phyloP scores from a whole-genome alignment of 2,113 vertebrate genomes.

The Petromus typicus region DNA sequence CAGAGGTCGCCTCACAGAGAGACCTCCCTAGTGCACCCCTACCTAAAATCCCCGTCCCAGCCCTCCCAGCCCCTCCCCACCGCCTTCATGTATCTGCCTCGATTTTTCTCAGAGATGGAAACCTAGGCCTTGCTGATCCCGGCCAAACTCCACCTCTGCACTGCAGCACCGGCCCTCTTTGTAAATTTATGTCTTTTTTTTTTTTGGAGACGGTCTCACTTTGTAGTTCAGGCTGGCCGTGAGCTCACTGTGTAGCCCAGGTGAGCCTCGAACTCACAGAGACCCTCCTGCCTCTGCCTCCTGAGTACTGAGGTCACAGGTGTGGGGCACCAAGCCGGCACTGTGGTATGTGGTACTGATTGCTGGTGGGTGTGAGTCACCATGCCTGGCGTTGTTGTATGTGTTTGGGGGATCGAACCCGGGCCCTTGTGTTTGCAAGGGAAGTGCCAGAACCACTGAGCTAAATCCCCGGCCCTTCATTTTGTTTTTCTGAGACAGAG shows the following conservation, averaged over 20 bases:
- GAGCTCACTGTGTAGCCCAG: neutral
- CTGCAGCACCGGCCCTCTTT: neutral
- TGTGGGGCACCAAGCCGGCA: neutral
- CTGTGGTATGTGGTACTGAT: too few species aligned
- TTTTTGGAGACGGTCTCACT: neutral
- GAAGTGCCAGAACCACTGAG: too few species aligned
- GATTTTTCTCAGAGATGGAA: neutral
- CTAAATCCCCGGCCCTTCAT: too few species aligned
- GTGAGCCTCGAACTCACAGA: neutral
- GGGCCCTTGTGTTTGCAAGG: too few species aligned
- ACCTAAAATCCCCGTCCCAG: neutral
- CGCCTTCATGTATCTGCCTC: neutral
- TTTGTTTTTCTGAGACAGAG: too few species aligned
- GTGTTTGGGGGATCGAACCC: too few species aligned
- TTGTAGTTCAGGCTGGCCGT: neutral
- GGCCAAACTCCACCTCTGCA: neutral
- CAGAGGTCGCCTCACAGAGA: neutral
- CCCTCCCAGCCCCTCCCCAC: neutral
- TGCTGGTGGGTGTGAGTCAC: too few species aligned
- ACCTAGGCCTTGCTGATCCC: neutral
- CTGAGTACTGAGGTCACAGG: too few species aligned
- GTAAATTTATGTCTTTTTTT: neutral
- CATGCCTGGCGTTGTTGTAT: too few species aligned
- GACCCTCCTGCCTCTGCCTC: neutral
- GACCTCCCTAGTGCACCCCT: neutral